Percentiles rank a stretch among this genome's conserved stretches.
Conservation (phyloP, 2,888 invertebrate species). For the Ditylenchus weischeri region DNA sequence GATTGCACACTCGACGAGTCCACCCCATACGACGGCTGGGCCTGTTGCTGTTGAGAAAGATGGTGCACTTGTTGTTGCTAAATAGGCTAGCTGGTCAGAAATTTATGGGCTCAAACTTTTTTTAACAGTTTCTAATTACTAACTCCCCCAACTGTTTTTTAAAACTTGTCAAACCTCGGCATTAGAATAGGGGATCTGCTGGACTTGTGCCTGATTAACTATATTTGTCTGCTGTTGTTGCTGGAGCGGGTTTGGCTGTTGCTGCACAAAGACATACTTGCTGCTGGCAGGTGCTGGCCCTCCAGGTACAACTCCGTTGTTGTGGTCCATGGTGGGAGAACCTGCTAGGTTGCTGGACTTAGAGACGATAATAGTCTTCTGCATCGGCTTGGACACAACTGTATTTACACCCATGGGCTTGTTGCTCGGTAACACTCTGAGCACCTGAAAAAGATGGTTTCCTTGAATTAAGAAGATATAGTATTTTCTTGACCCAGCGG, state of each 20-base stretch:
- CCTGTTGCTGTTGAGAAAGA: not conserved
- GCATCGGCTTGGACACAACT: not conserved
- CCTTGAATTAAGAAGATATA: too few relatives aligned
- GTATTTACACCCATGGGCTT: not conserved
- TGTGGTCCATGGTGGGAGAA: not conserved
- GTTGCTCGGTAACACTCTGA: slow-evolving; percentile 4
- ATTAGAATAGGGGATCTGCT: too few relatives aligned
- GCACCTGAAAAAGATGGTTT: not conserved
- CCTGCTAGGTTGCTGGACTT: not conserved
- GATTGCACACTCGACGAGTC: not conserved
- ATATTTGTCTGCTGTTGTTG: too few relatives aligned
- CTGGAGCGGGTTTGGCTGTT: not conserved
- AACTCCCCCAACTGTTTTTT: not conserved
- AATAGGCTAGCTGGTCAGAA: not conserved
- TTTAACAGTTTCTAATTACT: too few relatives aligned
- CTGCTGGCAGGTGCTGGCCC: slow-evolving; percentile 7
- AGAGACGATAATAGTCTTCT: slow-evolving; percentile 10
- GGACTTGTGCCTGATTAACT: too few relatives aligned
- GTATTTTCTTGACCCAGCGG: too few relatives aligned
- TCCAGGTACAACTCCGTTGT: not conserved
- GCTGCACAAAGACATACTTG: slow-evolving; percentile 3
- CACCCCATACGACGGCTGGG: not conserved
- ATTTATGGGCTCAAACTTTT: too few relatives aligned
- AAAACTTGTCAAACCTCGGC: not conserved
- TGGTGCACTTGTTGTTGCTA: slow-evolving; percentile 6